phyloP scores from a whole-genome alignment of 2,888 invertebrate genomes.

The Cryptops parisi region DNA sequence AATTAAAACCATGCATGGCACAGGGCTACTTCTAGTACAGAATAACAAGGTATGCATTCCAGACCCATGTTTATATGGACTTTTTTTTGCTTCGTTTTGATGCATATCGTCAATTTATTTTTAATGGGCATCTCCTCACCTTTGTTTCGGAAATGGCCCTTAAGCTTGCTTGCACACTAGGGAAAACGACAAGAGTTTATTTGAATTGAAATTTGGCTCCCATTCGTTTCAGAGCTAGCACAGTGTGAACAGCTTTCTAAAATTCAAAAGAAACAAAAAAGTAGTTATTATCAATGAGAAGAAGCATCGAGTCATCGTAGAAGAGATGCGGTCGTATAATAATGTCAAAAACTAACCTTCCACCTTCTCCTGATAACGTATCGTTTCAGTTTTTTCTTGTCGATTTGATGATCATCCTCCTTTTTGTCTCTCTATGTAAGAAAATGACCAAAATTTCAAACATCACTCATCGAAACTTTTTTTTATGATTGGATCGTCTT shows the following conservation, averaged over 20 bases:
- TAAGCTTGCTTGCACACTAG: too few species aligned
- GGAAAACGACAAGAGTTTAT: too few species aligned
- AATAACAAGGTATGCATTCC: too few species aligned
- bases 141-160: too few species aligned
- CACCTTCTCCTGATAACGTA: constrained; percentile 82
- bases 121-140: too few species aligned
- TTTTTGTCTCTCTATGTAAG: constrained; percentile 20
- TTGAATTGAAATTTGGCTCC: constrained; percentile 33
- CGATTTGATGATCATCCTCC: constrained; percentile 45
- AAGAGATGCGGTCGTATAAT: too few species aligned
- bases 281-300: too few species aligned
- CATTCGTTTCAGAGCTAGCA: constrained; percentile 72
- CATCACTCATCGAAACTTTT: background rate
- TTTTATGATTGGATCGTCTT: background rate
- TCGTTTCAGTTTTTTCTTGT: constrained; percentile 64
- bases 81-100: too few species aligned
- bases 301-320: background rate
- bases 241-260: constrained; percentile 72
- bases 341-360: constrained; percentile 34
- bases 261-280: constrained; percentile 19
- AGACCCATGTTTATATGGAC: too few species aligned
- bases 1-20: too few species aligned
- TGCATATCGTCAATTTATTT: too few species aligned
- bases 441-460: background rate
- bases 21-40: too few species aligned